Base-by-base conservation (phyloP, 2,113 vertebrate genomes). In the Anhinga anhinga region DNA sequence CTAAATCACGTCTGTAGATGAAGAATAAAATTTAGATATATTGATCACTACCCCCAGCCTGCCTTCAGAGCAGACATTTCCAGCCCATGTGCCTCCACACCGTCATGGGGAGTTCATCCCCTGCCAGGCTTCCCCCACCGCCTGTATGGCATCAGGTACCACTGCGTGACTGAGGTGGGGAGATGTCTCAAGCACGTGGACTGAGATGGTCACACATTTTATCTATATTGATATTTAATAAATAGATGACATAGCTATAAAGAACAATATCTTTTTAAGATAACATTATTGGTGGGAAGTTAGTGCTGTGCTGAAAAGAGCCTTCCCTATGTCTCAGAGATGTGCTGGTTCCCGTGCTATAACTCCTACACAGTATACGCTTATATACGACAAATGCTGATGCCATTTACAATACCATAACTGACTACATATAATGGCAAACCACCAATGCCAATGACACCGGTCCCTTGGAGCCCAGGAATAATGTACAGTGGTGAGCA, bases 361-460 rank as follows among this genome's bases (percentile, higher is more conserved):
- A 7, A 15, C 2, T 50, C 77, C 91, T 2, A 1, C 74, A 5
- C 70, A 12, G 25, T 11, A 0, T 5, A 10, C 22, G 2, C 22
- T 29, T 3, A 27, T 1, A 2, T 4, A 25, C 2, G 5, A 3
- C 19, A 15, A 16, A 32, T 0, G 1, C 66, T 20, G 52, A 29
- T 15, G 55, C 80, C 45, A 7, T 1, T 70, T 2, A 8, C 66
- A 27, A 13, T 10, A 15, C 7, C 42, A 3, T 0, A 3, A 26
- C 11, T 2, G 7, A 9, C 3, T 3, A 8, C 3, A 11, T 7
- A 0, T 3, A 2, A n/a, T 2, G 2, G 15, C 0, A 26, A 56
- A 16, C 5, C 13, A 15, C 55, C 13, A 16, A 23, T 6, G 4
- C 4, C n/a, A 27, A 4, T 2, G 11, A 22, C 74, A 22, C 5